A percentile compares a stretch with the other conserved stretches of the same genome.
Conservation (phyloP, 37 sponge, comb jelly and placozoan genomes). For the Chondrosia reniformis region DNA sequence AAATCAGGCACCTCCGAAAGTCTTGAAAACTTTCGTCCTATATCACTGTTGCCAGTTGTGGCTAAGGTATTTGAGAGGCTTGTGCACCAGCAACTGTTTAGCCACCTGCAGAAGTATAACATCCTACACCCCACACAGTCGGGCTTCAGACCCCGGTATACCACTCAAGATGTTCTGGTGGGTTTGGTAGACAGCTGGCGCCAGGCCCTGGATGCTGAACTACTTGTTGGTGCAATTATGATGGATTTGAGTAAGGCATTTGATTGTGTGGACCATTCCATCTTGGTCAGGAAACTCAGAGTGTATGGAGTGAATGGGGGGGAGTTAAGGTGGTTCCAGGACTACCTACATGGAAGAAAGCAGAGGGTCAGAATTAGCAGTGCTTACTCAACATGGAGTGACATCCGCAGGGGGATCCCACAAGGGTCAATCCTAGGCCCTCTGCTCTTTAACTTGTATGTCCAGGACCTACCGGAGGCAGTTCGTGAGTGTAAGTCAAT, state of each 20-base stretch:
- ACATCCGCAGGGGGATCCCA: slow-evolving; percentile 15
- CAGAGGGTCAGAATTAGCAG: slow-evolving; percentile 15
- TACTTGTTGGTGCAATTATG: slow-evolving; percentile 14
- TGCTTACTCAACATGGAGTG: slow-evolving; percentile 1
- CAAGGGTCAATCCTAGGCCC: slow-evolving; percentile 38
- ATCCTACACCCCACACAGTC: slow-evolving; percentile 22
- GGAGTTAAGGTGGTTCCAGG: slow-evolving; percentile 24
- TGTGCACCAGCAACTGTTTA: slow-evolving; percentile 23
- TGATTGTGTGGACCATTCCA: slow-evolving; percentile 26
- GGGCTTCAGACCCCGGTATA: slow-evolving; percentile 8
- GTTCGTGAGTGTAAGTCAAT: not conserved
- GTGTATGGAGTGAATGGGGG: slow-evolving; percentile 16
- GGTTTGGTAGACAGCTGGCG: slow-evolving; percentile 20
- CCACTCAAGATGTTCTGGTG: slow-evolving; percentile 2
- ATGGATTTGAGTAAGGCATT: slow-evolving; percentile 31
- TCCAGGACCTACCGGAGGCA: slow-evolving; percentile 12
- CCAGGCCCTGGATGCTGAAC: slow-evolving; percentile 9
- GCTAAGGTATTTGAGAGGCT: slow-evolving; percentile 25
- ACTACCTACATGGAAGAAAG: slow-evolving; percentile 6
- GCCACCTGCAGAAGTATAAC: not conserved
- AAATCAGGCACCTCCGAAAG: not conserved
- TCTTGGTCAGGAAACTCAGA: slow-evolving; percentile 14
- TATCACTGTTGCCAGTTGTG: slow-evolving; percentile 32
- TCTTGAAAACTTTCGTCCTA: not conserved
- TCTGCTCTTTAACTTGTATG: slow-evolving; percentile 25